A percentile compares a stretch with the other conserved stretches of the same genome.
Conservation (phyloP, 2,113 vertebrate genomes). For the Gymnogyps californianus region DNA sequence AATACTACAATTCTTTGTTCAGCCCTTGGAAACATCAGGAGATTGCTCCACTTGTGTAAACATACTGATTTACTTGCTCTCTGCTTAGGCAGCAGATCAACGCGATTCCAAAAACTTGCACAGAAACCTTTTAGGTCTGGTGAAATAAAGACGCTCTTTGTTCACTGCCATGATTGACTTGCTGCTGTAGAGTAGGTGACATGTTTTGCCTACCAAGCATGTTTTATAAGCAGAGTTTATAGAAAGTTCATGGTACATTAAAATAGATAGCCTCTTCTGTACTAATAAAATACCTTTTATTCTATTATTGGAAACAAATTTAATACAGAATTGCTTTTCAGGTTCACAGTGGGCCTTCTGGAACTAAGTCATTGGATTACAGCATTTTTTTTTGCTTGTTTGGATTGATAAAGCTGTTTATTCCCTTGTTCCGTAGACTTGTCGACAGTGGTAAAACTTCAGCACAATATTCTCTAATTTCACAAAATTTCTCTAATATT, state of each 20-base stretch:
- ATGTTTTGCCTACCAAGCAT: conserved; percentile 61
- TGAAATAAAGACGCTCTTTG: conserved; percentile 48
- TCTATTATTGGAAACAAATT: conserved; percentile 15
- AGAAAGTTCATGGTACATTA: conserved; percentile 46
- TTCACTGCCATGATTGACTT: conserved; percentile 26
- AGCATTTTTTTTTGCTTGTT: neutral
- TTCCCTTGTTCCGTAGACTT: neutral
- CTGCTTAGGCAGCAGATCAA: conserved; percentile 24
- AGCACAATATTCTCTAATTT: neutral
- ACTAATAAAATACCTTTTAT: conserved; percentile 39
- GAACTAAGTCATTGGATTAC: neutral
- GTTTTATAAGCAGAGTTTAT: conserved; percentile 46
- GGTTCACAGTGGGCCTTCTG: neutral
- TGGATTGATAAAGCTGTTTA: neutral
- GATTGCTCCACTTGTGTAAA: conserved; percentile 45
- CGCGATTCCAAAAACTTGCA: neutral
- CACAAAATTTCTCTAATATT: neutral
- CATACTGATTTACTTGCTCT: conserved; percentile 14
- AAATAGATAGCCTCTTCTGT: conserved; percentile 38
- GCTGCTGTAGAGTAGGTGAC: conserved; percentile 37
- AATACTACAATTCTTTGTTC: conserved; percentile 38
- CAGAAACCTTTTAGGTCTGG: conserved; percentile 25
- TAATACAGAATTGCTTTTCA: neutral
- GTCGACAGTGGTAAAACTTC: neutral
- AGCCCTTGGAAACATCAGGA: neutral